Conservation (phyloP, 2,113 vertebrate species). For the Blennius ocellaris region DNA sequence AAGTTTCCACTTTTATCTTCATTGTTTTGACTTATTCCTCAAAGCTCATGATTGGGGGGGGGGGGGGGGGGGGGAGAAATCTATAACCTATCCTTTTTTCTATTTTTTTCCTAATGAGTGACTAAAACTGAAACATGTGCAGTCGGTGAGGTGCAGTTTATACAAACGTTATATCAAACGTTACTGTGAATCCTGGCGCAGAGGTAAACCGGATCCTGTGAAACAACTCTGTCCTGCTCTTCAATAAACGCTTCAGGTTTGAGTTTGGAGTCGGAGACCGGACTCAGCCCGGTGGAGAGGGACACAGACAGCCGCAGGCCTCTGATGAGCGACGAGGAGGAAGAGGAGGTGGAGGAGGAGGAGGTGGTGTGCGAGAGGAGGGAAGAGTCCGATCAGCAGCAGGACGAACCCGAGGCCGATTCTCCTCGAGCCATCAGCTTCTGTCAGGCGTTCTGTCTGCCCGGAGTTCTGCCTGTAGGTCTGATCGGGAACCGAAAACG, state of each 20-base stretch:
- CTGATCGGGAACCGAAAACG: background rate
- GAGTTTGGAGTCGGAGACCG: slow-evolving; percentile 60
- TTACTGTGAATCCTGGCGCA: too few relatives aligned
- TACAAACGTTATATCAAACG: too few relatives aligned
- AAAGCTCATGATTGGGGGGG: too few relatives aligned
- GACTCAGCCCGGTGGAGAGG: slow-evolving; percentile 79
- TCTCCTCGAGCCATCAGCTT: slow-evolving; percentile 85
- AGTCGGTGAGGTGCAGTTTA: too few relatives aligned
- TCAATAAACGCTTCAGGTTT: slow-evolving; percentile 67
- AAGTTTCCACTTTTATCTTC: too few relatives aligned
- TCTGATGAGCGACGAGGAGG: slow-evolving; percentile 88
- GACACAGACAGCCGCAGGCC: slow-evolving; percentile 89
- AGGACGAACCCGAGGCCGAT: slow-evolving; percentile 60
- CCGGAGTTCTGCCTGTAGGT: slow-evolving; percentile 93
- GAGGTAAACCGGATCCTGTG: too few relatives aligned
- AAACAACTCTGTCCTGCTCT: too few relatives aligned
- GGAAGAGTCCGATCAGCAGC: slow-evolving; percentile 83
- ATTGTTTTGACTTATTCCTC: too few relatives aligned
- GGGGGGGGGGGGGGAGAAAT: too few relatives aligned
- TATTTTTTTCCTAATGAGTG: too few relatives aligned
- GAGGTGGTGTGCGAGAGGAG: slow-evolving; percentile 76
- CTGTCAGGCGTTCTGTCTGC: slow-evolving; percentile 91
- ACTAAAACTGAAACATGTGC: too few relatives aligned
- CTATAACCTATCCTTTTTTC: too few relatives aligned
- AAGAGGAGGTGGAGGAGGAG: slow-evolving; percentile 70